These are phyloP conservation scores for Amphiprion clarkii DNA, from an alignment of 2,797 vertebrate species.

Conservation along the genomic window DNA sequence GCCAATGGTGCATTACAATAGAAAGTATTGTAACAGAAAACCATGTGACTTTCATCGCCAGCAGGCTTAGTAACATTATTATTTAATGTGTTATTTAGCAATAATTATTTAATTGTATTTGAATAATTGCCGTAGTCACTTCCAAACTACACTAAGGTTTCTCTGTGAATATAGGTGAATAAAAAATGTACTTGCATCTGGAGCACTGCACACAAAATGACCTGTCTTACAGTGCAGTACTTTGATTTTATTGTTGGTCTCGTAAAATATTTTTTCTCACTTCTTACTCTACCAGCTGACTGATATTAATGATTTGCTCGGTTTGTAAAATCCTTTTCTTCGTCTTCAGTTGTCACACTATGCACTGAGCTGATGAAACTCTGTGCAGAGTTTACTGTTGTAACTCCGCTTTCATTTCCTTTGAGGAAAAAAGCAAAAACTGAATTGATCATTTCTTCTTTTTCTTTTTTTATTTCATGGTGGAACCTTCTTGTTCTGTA, in stretches of 20 bases:
- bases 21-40: too few relatives aligned
- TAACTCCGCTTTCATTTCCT: not conserved
- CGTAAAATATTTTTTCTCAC: not conserved
- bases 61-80: too few relatives aligned
- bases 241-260: not conserved
- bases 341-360: not conserved
- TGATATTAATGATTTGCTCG: not conserved
- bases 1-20: not conserved
- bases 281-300: not conserved
- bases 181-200: not conserved
- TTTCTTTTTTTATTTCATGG: not conserved
- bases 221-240: not conserved
- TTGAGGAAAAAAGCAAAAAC: too few relatives aligned
- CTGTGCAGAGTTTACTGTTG: not conserved
- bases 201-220: not conserved
- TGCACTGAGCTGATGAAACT: slow-evolving; percentile 11
- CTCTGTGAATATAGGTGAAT: not conserved
- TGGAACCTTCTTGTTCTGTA: too few relatives aligned
- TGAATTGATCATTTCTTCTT: too few relatives aligned
- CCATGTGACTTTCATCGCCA: too few relatives aligned
- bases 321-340: slow-evolving; percentile 1
- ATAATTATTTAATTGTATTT: not conserved
- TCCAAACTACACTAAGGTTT: too few relatives aligned
- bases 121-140: not conserved
- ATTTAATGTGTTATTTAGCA: not conserved